A percentile compares a stretch with the other conserved stretches of the same genome.
Evolutionary conservation across 2,888 invertebrate genomes (phyloP).

Genomic region (Apotomis turbidana): DNA sequence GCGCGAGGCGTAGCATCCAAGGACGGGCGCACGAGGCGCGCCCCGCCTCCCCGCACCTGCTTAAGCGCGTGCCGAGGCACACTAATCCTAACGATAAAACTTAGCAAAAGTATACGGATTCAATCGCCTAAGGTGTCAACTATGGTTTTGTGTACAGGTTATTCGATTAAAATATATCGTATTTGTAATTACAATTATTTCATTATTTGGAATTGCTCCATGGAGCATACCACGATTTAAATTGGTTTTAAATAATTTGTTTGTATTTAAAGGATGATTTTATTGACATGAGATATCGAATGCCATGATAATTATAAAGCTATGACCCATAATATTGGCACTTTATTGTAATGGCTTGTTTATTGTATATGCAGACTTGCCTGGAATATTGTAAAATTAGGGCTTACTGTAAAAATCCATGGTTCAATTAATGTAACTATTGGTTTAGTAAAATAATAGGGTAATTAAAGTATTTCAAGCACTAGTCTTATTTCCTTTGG

Average conservation of each 20-base stretch:
- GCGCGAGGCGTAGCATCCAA: constrained; percentile 19
- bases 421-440: constrained; percentile 57
- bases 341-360: constrained; percentile 51
- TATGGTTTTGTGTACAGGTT: constrained; percentile 61
- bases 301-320: constrained; percentile 65
- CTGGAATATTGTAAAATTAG: constrained; percentile 65
- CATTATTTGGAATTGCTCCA: constrained; percentile 58
- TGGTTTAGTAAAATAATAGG: constrained; percentile 65
- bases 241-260: constrained; percentile 61
- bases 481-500: constrained; percentile 55
- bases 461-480: constrained; percentile 54
- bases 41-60: constrained; percentile 50
- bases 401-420: constrained; percentile 67
- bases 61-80: constrained; percentile 62
- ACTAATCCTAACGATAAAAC: constrained; percentile 59
- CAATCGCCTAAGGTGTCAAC: constrained; percentile 72
- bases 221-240: constrained; percentile 55
- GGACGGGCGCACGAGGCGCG: constrained; percentile 6
- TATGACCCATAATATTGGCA: constrained; percentile 37
- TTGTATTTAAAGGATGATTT: constrained; percentile 55
- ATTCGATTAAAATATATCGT: constrained; percentile 46
- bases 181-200: constrained; percentile 49
- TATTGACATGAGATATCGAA: constrained; percentile 60
- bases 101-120: constrained; percentile 77
- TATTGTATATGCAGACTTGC: constrained; percentile 73